These are phyloP conservation scores for Eleutherodactylus coqui DNA, from an alignment of 2,797 vertebrate genomes.

Conservation along the genomic window DNA sequence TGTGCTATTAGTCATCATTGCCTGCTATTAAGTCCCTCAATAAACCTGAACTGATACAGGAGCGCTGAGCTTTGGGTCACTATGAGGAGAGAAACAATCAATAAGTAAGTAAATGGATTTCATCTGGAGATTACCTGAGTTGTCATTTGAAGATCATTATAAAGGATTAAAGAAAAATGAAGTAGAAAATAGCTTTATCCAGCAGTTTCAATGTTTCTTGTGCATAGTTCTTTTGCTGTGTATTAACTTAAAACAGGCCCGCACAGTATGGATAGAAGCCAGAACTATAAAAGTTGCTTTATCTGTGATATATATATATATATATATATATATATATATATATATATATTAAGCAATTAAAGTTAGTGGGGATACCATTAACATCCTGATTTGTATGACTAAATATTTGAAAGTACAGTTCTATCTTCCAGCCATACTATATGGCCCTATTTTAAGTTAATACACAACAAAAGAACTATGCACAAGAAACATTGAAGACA, in stretches of 20 bases:
- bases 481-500: no score
- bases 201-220: background rate
- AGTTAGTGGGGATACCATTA: no score
- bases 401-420: no score
- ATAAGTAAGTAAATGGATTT: constrained; percentile 12
- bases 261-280: no score
- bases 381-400: no score
- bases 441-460: no score
- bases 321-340: no score
- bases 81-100: constrained; percentile 13
- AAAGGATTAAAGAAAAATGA: background rate
- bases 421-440: no score
- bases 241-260: background rate
- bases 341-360: no score
- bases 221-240: background rate
- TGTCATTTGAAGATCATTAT: constrained; percentile 9
- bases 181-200: background rate
- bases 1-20: constrained; percentile 25
- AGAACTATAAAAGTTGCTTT: no score
- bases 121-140: background rate
- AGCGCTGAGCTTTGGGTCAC: constrained; percentile 13
- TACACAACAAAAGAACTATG: no score
- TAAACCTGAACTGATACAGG: background rate
- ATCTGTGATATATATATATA: no score
- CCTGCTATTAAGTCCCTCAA: background rate